A percentile compares a stretch with the other conserved stretches of the same genome.
Evolutionary conservation across 1,140 invertebrate genomes (phyloP).

Genomic region (Cardiocondyla obscurior): DNA sequence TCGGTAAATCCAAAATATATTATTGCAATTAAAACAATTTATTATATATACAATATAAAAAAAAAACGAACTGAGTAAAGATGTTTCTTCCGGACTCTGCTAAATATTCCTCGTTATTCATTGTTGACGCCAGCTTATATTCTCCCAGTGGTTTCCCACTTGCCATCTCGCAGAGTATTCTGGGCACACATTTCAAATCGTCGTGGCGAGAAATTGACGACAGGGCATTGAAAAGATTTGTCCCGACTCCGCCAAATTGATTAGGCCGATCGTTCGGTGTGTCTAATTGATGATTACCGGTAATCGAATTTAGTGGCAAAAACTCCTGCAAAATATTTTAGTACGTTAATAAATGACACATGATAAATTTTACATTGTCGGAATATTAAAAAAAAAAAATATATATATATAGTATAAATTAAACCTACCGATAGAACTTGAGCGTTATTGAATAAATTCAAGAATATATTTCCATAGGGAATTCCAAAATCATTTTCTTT

Average conservation of each 20-base stretch:
- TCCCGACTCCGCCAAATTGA: conserved; percentile 56
- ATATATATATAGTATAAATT: too few species aligned
- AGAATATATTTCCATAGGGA: conserved; percentile 37
- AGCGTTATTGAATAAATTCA: conserved; percentile 26
- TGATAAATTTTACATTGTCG: background rate
- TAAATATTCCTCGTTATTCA: conserved; percentile 60
- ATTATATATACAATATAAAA: background rate
- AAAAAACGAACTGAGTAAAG: conserved; percentile 85
- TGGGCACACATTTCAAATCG: conserved; percentile 90
- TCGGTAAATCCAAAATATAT: background rate
- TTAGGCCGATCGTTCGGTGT: background rate
- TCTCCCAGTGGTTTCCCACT: conserved; percentile 85
- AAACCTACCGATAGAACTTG: conserved; percentile 40
- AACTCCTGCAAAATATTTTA: background rate
- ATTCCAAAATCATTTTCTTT: conserved; percentile 23
- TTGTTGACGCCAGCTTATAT: conserved; percentile 50
- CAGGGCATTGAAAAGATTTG: conserved; percentile 85
- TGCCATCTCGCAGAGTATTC: conserved; percentile 90
- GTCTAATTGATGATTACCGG: conserved; percentile 50
- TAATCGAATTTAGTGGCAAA: background rate
- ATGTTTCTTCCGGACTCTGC: conserved; percentile 85
- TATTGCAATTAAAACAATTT: background rate
- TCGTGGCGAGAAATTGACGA: conserved; percentile 90
- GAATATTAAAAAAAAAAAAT: background rate
- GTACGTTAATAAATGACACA: background rate